Base-by-base conservation (phyloP, 2,888 invertebrate genomes). In the Tetrapedia diversipes region DNA sequence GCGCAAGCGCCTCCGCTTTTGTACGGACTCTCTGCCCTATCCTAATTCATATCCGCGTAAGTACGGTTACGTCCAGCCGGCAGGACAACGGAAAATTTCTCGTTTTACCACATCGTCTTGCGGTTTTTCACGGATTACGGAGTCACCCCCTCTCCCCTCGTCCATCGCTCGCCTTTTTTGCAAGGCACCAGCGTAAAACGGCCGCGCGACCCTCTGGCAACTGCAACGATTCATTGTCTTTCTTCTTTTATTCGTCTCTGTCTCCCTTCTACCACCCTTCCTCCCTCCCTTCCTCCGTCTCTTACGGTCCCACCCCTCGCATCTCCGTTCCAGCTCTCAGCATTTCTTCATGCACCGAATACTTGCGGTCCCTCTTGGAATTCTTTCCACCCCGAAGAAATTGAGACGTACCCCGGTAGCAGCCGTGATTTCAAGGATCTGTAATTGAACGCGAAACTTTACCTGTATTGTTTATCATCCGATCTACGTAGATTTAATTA, bases 1-100 rank as follows among this genome's bases (percentile, higher is more conserved):
- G 88, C 88, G 90, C 90, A 88, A 85, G 89, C 90, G 89, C 85
- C 82, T 61, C 82, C 65, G 68, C 81, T 80, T 82, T 82, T 80
- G 75, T 81, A 76, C 79, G 77, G 75, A 80, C 77, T 83, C 77
- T 83, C 82, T 83, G 83, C 81, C 82, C 86, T 86, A 87, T 86
- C 85, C 87, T 86, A 86, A 87, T 87, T 87, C 86, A 80, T 77
- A 75, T 81, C 83, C 77, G 71, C 80, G 81, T 87, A 86, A 86
- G 83, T 80, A 84, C 80, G 87, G 82, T 79, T 82, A 76, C 80
- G 74, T 84, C 69, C 78, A 72, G 59, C 39, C 76, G 41, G 45
- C 65, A 49, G 79, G 41, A 73, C 65, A 61, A 65, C 73, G 65
- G n/a, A 70, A 61, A 76, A 71, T 79, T 79, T 81, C 65, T 69